Percentiles rank a stretch among this genome's conserved stretches.
Evolutionary conservation across 1,140 invertebrate species (phyloP).

Genomic region (Ladona fulva): DNA sequence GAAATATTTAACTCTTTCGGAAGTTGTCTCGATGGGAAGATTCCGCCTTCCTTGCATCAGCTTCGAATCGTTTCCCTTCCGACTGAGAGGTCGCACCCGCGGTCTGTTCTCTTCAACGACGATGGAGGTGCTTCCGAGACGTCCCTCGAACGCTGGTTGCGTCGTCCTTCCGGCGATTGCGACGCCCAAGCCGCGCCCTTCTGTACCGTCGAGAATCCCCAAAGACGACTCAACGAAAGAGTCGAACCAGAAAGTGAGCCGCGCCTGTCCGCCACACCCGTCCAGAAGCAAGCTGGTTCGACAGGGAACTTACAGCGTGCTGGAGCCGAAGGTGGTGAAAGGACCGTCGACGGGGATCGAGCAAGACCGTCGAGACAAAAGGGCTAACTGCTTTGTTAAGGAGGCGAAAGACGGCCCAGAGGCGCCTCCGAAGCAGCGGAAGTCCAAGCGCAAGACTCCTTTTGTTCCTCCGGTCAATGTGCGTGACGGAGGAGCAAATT

Average conservation of each 20-base stretch:
- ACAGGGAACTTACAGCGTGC: neutral
- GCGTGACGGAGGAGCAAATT: neutral
- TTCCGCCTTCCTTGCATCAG: neutral
- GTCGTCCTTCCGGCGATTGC: neutral
- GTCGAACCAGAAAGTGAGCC: neutral
- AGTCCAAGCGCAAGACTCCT: too few relatives aligned
- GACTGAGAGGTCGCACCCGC: neutral
- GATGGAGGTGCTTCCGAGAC: neutral
- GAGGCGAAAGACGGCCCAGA: too few relatives aligned
- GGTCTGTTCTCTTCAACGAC: neutral
- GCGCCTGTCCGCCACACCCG: neutral
- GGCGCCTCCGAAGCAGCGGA: too few relatives aligned
- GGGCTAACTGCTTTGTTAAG: too few relatives aligned
- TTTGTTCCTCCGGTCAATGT: too few relatives aligned
- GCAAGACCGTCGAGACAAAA: neutral
- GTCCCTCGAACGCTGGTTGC: neutral
- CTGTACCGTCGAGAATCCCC: neutral
- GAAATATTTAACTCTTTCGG: neutral
- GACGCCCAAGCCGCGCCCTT: neutral
- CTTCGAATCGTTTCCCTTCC: neutral
- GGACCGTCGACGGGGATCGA: neutral
- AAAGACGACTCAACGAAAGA: neutral
- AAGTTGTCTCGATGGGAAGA: neutral
- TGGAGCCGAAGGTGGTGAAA: neutral
- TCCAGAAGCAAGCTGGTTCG: neutral